phyloP scores from a whole-genome alignment of 2,888 invertebrate species.

The Chrysolina oricalcia region DNA sequence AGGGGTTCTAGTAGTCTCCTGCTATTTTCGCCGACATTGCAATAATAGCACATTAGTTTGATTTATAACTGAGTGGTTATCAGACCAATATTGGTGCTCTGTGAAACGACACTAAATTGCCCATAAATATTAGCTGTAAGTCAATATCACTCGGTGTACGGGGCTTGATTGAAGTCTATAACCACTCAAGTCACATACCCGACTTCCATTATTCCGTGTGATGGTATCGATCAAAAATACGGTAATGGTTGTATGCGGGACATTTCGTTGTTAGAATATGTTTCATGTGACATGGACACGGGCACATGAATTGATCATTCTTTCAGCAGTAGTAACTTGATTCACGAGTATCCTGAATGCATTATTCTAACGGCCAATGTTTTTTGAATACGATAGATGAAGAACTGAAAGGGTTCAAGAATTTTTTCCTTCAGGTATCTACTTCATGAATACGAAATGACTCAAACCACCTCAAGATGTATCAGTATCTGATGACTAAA shows the following conservation, averaged over 20 bases:
- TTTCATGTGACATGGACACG: constrained; percentile 7
- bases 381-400: no score
- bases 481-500: no score
- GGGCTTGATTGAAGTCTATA: constrained; percentile 66
- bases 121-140: constrained; percentile 72
- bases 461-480: no score
- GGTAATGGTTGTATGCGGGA: constrained; percentile 24
- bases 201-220: constrained; percentile 50
- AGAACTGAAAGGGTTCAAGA: no score
- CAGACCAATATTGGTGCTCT: constrained; percentile 72
- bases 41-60: constrained; percentile 73
- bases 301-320: constrained; percentile 3
- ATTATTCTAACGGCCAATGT: no score
- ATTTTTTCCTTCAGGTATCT: no score
- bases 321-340: background rate
- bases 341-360: background rate
- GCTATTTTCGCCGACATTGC: constrained; percentile 70
- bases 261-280: constrained; percentile 16
- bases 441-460: no score
- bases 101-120: constrained; percentile 71
- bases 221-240: constrained; percentile 30
- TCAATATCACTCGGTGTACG: constrained; percentile 68
- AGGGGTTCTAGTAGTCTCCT: constrained; percentile 53
- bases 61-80: constrained; percentile 72
- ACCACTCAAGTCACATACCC: constrained; percentile 60